Conservation (phyloP, 1,140 invertebrate genomes). For the Hylaeus anthracinus region DNA sequence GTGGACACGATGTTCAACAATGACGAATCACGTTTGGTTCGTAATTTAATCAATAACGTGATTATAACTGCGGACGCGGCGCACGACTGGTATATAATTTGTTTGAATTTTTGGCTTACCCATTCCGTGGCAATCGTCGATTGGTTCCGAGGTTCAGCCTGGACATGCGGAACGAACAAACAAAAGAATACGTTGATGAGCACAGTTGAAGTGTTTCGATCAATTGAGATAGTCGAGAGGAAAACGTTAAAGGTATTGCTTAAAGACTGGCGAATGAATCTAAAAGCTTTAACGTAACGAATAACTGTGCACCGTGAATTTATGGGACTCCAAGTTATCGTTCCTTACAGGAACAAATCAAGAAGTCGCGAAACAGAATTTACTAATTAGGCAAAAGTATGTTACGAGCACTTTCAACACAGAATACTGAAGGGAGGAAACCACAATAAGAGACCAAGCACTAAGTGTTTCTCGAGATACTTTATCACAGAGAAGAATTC, state of each 20-base stretch:
- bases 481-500: no score
- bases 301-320: background rate
- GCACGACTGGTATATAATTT: background rate
- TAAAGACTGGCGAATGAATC: background rate
- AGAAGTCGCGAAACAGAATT: no score
- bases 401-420: no score
- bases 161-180: background rate
- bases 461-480: no score
- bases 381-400: no score
- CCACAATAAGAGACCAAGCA: no score
- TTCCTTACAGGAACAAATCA: no score
- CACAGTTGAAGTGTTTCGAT: background rate
- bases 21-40: background rate
- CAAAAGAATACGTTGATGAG: background rate
- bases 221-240: background rate
- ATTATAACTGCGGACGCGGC: background rate
- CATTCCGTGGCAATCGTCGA: constrained; percentile 1
- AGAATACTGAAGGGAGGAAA: no score
- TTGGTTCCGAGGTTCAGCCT: background rate
- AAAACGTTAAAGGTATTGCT: background rate
- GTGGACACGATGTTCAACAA: no score
- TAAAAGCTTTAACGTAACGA: no score
- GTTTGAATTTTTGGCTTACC: constrained; percentile 17
- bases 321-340: no score
- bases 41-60: background rate